A percentile compares a stretch with the other conserved stretches of the same genome.
Conservation (phyloP, 1,140 invertebrate species). For the Euwallacea similis region DNA sequence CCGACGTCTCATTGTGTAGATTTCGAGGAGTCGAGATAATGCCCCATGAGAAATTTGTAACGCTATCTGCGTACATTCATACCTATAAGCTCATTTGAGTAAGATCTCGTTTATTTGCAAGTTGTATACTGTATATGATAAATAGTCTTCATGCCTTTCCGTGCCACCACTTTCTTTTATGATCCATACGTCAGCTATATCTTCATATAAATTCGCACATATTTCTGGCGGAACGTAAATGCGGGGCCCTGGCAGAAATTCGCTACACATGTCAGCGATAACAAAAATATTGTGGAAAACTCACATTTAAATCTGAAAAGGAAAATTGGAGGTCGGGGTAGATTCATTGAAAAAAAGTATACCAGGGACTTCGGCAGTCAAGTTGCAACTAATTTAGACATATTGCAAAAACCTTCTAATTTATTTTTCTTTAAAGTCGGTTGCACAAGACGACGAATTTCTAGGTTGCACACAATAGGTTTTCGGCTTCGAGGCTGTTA, state of each 20-base stretch:
- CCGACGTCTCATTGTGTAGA: too few relatives aligned
- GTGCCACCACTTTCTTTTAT: too few relatives aligned
- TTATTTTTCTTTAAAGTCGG: neutral
- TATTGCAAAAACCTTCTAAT: neutral
- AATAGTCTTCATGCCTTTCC: too few relatives aligned
- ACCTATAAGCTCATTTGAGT: too few relatives aligned
- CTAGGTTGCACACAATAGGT: constrained; percentile 18
- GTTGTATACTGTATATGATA: too few relatives aligned
- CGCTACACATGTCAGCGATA: neutral
- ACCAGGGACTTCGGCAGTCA: neutral
- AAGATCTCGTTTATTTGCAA: too few relatives aligned
- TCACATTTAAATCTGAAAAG: neutral
- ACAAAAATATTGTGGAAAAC: neutral
- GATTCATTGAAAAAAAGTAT: neutral
- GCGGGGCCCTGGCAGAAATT: neutral
- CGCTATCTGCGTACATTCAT: too few relatives aligned
- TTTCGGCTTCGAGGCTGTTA: constrained; percentile 8
- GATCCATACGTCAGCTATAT: too few relatives aligned
- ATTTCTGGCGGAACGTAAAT: neutral
- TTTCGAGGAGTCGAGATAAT: too few relatives aligned
- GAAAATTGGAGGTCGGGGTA: neutral
- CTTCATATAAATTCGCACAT: neutral
- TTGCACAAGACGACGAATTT: constrained; percentile 12
- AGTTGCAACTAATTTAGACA: neutral
- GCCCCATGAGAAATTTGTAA: too few relatives aligned